These are phyloP conservation scores for Parapsyche elsis DNA, from an alignment of 1,140 invertebrate genomes.

Conservation along the genomic window DNA sequence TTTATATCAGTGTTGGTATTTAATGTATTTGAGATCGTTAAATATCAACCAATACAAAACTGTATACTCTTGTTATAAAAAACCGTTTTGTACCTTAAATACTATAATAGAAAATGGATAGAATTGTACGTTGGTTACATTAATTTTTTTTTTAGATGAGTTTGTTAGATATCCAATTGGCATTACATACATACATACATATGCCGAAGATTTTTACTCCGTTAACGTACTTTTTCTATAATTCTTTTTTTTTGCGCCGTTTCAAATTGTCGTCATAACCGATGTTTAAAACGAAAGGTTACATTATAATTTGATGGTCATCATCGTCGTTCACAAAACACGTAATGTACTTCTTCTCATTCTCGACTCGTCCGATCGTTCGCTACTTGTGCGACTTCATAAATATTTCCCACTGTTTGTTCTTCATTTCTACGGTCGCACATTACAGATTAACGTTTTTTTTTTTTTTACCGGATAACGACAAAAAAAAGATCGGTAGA, in stretches of 20 bases:
- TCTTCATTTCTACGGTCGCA: not conserved
- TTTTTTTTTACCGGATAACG: not conserved
- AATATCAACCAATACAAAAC: too few species aligned
- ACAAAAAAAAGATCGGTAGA: not conserved
- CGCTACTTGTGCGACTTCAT: not conserved
- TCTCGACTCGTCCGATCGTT: too few species aligned
- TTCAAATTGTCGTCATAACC: not conserved
- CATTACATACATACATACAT: too few species aligned
- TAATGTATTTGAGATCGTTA: too few species aligned
- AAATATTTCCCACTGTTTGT: not conserved
- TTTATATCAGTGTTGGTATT: too few species aligned
- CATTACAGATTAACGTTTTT: not conserved
- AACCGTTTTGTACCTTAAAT: too few species aligned
- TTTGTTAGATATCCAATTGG: too few species aligned
- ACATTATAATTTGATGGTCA: not conserved
- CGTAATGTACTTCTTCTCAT: not conserved
- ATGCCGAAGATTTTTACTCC: too few species aligned
- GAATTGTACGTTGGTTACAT: too few species aligned
- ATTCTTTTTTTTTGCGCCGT: not conserved
- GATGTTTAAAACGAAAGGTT: conserved; percentile 14
- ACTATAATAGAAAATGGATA: too few species aligned
- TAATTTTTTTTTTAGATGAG: too few species aligned
- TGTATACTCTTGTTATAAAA: too few species aligned
- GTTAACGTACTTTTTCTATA: not conserved
- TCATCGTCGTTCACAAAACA: not conserved